A percentile compares a stretch with the other conserved stretches of the same genome.
Evolutionary conservation across 2,113 vertebrate genomes (phyloP).

Genomic region (Atrichornis clamosus): DNA sequence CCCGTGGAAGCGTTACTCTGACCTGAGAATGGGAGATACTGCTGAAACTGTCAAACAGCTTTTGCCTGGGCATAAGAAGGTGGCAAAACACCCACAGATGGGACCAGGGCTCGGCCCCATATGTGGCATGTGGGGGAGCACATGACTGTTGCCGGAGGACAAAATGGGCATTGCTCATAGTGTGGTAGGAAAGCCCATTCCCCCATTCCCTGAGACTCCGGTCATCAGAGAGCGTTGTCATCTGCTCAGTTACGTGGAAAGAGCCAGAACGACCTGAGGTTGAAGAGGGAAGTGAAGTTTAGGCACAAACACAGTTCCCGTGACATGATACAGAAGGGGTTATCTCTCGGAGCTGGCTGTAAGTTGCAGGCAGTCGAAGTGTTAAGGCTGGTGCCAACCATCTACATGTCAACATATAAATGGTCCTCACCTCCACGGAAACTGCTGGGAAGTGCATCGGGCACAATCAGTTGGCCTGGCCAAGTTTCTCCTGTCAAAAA

Average conservation of each 20-base stretch:
- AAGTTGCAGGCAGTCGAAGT: neutral
- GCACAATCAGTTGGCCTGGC: neutral
- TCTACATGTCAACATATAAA: neutral
- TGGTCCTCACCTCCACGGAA: neutral
- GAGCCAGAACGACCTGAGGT: neutral
- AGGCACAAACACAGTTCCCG: neutral
- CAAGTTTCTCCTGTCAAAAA: neutral
- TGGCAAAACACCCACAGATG: neutral
- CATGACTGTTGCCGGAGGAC: neutral
- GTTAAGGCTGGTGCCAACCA: neutral
- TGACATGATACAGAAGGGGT: neutral
- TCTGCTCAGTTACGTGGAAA: neutral
- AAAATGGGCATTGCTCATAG: neutral
- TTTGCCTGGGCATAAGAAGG: fast-evolving
- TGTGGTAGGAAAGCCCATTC: neutral
- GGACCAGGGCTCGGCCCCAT: neutral
- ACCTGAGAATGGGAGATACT: neutral
- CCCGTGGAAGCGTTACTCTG: neutral
- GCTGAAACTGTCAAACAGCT: neutral
- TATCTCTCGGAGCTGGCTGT: neutral
- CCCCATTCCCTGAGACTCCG: neutral
- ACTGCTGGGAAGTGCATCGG: neutral
- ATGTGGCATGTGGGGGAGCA: neutral
- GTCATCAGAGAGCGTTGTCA: fast-evolving
- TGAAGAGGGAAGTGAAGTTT: neutral